Base-by-base conservation (phyloP, 64 coral and sea anemone species). In the Anthopleura sola region DNA sequence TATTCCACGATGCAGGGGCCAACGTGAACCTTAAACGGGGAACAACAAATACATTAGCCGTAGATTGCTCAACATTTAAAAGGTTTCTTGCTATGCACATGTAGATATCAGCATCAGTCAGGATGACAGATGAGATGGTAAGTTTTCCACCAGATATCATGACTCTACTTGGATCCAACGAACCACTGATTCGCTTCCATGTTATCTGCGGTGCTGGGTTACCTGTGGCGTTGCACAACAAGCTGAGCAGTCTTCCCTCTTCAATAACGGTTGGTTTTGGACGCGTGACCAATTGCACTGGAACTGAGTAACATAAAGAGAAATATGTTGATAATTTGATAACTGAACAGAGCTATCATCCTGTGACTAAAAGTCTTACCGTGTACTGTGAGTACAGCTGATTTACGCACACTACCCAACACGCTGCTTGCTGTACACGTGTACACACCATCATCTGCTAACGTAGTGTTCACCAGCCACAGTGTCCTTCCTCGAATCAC, bases 381-480 rank as follows among this genome's bases (percentile, higher is more conserved):
- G 19, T 88, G 86, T 18, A 88, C 77, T 37, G 54, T 78, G 2
- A 88, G 56, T 38, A 37, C 26, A 49, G 76, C 78, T 24, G 86
- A 64, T 46, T 51, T 76, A 0, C 21, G 58, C 49, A n/a, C 87
- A 34, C 21, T 49, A 21, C 87, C 87, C 76, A 88, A 69, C 77
- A 82, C 46, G 33, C 60, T 88, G 33, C 60, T 39, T 46, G 87
- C 87, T 26, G 48, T 88, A n/a, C 87, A 88, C 20, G 76, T 82
- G 78, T 82, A 88, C 48, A 88, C 58, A 81, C 87, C 87, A 14
- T 81, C 53, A 81, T 88, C 87, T 32, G 26, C 1, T 71, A 71
- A 71, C 2, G 66, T 15, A 15, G 29, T 31, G 66, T 71, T 71
- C 13, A 71, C 1, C 66, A 71, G 12, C 66, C 66, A 71, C 29